phyloP scores from a whole-genome alignment of 2,113 vertebrate genomes.

The Corvus moneduloides region DNA sequence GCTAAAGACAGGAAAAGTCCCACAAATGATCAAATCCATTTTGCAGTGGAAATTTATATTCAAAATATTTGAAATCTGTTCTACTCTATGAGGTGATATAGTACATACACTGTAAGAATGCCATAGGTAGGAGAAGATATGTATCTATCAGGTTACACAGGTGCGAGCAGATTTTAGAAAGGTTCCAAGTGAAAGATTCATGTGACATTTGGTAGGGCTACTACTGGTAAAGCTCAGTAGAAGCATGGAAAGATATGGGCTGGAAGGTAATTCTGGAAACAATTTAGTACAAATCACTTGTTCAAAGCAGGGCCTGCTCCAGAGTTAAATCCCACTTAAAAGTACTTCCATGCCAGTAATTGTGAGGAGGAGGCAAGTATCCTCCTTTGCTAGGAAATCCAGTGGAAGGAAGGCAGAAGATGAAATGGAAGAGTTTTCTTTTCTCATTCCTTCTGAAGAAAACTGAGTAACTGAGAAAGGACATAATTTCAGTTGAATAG shows the following conservation, averaged over 20 bases:
- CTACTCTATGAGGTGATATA: background rate
- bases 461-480: background rate
- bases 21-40: background rate
- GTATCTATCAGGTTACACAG: background rate
- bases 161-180: background rate
- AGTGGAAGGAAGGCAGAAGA: background rate
- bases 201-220: background rate
- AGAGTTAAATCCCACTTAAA: background rate
- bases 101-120: background rate
- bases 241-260: background rate
- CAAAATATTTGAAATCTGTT: background rate
- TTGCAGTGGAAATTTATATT: background rate
- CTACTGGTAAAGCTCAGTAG: background rate
- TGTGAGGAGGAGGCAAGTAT: background rate
- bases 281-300: background rate
- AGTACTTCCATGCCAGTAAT: background rate
- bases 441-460: background rate
- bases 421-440: background rate
- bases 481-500: background rate
- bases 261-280: background rate
- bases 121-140: background rate
- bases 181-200: background rate
- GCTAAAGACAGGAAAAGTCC: background rate
- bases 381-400: background rate
- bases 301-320: background rate